A percentile compares a stretch with the other conserved stretches of the same genome.
phyloP scores from a whole-genome alignment of 2,113 vertebrate genomes.

The Psilopogon haemacephalus region DNA sequence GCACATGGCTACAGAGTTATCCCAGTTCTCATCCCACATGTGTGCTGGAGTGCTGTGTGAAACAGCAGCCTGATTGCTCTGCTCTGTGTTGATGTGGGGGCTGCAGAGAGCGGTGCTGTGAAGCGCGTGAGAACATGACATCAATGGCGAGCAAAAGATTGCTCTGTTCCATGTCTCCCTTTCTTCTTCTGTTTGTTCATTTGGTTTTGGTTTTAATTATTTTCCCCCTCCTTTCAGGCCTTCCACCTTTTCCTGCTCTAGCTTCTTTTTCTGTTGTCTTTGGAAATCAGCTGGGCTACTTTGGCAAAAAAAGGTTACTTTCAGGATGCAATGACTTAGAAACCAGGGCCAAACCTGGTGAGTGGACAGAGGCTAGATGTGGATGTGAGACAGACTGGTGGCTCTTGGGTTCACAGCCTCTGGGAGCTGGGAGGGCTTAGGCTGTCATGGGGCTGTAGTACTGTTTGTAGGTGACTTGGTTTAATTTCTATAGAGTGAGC shows the following conservation, averaged over 20 bases:
- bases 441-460: neutral
- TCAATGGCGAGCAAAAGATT: neutral
- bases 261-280: neutral
- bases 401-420: neutral
- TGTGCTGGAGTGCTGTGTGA: neutral
- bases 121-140: neutral
- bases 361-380: neutral
- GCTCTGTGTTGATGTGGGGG: neutral
- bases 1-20: neutral
- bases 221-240: neutral
- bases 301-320: neutral
- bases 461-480: neutral
- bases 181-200: neutral
- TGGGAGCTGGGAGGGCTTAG: neutral
- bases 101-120: neutral
- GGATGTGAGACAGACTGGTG: neutral
- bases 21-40: rapidly evolving
- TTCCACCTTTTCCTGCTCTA: neutral
- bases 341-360: neutral
- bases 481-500: neutral
- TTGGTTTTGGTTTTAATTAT: neutral
- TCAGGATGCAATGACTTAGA: neutral
- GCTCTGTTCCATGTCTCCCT: neutral
- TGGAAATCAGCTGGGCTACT: neutral
- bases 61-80: neutral